Percentiles rank a stretch among this genome's conserved stretches.
These are phyloP conservation scores for Bombus ignitus DNA, from an alignment of 1,140 invertebrate genomes.

Conservation along the genomic window DNA sequence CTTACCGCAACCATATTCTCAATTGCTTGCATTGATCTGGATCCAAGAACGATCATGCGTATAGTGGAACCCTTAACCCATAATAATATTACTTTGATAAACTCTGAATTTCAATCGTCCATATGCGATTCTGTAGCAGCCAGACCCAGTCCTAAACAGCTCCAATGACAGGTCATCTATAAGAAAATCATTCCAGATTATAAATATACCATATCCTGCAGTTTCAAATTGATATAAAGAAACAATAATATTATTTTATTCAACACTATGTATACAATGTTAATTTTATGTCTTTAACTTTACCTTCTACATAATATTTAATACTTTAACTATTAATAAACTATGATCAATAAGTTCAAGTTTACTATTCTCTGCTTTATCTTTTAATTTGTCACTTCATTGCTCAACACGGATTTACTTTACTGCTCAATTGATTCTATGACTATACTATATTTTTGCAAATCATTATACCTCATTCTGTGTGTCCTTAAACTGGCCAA, in stretches of 20 bases:
- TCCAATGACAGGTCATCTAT: conserved; percentile 96
- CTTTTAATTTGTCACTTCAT: background rate
- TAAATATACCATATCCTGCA: background rate
- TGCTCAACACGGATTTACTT: background rate
- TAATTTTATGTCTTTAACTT: too few relatives aligned
- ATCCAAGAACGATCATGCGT: conserved; percentile 99
- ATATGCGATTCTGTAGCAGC: conserved; percentile 98
- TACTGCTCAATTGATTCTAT: background rate
- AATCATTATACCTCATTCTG: conserved; percentile 88
- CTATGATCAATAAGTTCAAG: too few relatives aligned
- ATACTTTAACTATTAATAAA: background rate
- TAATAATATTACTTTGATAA: conserved; percentile 99
- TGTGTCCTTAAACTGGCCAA: conserved; percentile 96
- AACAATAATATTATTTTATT: background rate
- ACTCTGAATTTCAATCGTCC: conserved; percentile 98
- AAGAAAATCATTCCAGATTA: background rate
- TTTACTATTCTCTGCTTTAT: background rate
- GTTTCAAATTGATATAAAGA: background rate
- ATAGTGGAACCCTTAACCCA: conserved; percentile 98
- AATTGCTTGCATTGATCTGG: conserved; percentile 93
- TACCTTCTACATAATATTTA: background rate
- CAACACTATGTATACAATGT: too few relatives aligned
- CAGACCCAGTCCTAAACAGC: conserved; percentile 96
- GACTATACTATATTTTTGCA: background rate
- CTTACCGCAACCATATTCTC: conserved; percentile 96